phyloP scores from a whole-genome alignment of 2,888 invertebrate species.

The Plebejus melissa region DNA sequence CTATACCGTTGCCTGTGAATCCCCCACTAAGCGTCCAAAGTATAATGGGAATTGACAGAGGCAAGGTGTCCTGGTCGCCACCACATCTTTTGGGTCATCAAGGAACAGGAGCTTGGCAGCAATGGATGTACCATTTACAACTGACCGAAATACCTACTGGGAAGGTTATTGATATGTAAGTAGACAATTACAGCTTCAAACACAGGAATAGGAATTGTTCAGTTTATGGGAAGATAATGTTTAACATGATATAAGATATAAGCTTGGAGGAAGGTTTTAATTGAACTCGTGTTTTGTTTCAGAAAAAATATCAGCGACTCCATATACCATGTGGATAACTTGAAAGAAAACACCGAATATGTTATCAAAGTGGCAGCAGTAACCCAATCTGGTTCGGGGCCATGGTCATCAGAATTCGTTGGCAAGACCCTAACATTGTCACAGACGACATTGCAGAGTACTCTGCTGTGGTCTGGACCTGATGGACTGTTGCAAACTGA shows the following conservation, averaged over 20 bases:
- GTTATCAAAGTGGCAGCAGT: slow-evolving; percentile 88
- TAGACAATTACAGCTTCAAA: slow-evolving; percentile 29
- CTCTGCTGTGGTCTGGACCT: slow-evolving; percentile 86
- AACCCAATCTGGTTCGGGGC: slow-evolving; percentile 85
- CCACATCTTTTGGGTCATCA: slow-evolving; percentile 88
- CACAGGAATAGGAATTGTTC: too few relatives aligned
- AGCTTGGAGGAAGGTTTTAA: background rate
- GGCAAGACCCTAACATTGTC: slow-evolving; percentile 82
- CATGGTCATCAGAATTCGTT: slow-evolving; percentile 87
- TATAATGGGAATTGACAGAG: slow-evolving; percentile 86
- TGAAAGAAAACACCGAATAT: slow-evolving; percentile 88
- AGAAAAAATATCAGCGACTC: slow-evolving; percentile 78
- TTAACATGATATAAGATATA: too few relatives aligned
- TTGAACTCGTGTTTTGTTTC: slow-evolving; percentile 36
- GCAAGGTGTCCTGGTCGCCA: slow-evolving; percentile 89
- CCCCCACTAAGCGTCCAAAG: slow-evolving; percentile 90
- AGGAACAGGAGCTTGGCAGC: slow-evolving; percentile 82
- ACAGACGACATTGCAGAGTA: slow-evolving; percentile 78
- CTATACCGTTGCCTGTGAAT: slow-evolving; percentile 87
- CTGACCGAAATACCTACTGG: slow-evolving; percentile 74
- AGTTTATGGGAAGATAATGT: background rate
- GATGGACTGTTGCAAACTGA: slow-evolving; percentile 90
- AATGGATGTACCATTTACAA: slow-evolving; percentile 89
- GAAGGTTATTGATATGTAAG: slow-evolving; percentile 59
- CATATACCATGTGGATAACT: slow-evolving; percentile 81